Conservation (phyloP, 2,888 invertebrate species). For the Dexiosoma caninum region DNA sequence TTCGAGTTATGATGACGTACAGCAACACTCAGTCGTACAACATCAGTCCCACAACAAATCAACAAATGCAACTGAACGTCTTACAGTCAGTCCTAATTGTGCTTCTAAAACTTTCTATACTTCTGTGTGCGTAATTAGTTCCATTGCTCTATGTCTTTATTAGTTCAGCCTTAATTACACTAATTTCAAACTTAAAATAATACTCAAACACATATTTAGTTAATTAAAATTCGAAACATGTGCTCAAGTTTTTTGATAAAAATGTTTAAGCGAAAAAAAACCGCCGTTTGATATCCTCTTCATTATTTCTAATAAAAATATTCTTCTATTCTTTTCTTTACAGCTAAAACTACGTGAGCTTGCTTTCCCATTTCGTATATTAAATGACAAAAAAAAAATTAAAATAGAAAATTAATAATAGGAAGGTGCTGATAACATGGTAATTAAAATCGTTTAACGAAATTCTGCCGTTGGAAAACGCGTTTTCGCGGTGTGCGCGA, state of each 20-base stretch:
- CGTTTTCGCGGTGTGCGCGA: not conserved
- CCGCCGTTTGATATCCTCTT: not conserved
- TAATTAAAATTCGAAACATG: not conserved
- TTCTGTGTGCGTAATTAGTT: too few species aligned
- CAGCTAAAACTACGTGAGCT: constrained; percentile 24
- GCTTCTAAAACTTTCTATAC: too few species aligned
- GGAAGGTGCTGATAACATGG: not conserved
- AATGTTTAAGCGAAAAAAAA: too few species aligned
- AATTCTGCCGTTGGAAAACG: constrained; percentile 17
- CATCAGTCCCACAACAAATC: too few species aligned
- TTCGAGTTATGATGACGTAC: too few species aligned
- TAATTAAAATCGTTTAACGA: constrained; percentile 27
- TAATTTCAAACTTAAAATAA: not conserved
- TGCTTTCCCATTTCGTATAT: not conserved
- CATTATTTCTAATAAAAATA: not conserved
- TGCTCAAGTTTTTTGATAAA: not conserved
- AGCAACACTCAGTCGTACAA: too few species aligned
- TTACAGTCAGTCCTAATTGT: too few species aligned
- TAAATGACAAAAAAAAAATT: not conserved
- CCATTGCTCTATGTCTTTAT: too few species aligned
- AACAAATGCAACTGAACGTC: too few species aligned
- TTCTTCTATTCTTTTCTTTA: constrained; percentile 6
- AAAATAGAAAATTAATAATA: too few species aligned
- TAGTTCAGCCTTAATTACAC: too few species aligned
- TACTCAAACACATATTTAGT: not conserved